These are phyloP conservation scores for Saccopteryx leptura DNA, from an alignment of 2,113 vertebrate genomes.

Conservation along the genomic window DNA sequence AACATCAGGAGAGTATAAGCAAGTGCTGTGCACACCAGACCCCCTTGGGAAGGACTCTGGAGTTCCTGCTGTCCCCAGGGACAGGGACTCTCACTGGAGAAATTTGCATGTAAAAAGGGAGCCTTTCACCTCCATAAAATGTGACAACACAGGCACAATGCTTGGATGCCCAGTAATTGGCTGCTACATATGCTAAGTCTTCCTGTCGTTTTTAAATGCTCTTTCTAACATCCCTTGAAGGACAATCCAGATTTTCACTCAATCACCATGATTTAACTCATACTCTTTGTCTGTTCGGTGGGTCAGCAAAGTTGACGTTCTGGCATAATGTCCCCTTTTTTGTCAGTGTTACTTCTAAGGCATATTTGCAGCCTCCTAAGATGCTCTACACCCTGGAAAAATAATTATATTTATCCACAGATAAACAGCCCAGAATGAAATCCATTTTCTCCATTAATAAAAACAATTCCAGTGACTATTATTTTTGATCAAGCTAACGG, in stretches of 20 bases:
- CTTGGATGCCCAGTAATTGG: neutral
- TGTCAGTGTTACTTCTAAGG: neutral
- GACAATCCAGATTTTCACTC: neutral
- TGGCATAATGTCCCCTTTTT: neutral
- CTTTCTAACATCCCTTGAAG: neutral
- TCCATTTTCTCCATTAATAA: slow-evolving; percentile 51
- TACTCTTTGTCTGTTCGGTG: neutral
- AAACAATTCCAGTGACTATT: neutral
- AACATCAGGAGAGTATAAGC: neutral
- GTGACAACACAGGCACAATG: neutral
- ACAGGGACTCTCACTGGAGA: neutral
- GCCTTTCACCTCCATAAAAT: neutral
- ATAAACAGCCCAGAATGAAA: slow-evolving; percentile 48
- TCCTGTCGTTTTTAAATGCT: neutral
- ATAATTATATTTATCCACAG: neutral
- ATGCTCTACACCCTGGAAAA: neutral
- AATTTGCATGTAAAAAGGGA: neutral
- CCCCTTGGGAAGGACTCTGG: neutral
- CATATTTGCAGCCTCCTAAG: neutral
- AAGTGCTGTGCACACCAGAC: neutral
- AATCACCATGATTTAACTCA: rapidly evolving
- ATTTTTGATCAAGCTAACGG: slow-evolving; percentile 39
- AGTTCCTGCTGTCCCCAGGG: neutral
- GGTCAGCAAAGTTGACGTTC: neutral
- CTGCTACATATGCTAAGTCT: neutral